Base-by-base conservation (phyloP, 2,797 vertebrate species). In the Sebastes trivittatus region DNA sequence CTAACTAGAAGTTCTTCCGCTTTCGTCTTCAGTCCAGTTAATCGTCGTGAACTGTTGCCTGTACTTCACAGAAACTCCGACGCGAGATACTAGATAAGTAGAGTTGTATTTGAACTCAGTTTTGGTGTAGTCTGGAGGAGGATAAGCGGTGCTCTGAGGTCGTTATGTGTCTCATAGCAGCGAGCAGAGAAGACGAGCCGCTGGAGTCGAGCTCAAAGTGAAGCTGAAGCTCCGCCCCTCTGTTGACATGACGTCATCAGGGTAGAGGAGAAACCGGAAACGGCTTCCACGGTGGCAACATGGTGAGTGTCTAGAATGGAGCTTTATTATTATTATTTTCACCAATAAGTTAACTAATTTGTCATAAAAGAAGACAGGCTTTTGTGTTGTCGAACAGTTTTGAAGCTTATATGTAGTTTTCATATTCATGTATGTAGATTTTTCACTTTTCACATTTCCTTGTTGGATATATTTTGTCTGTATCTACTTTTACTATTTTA, bases 1-100 rank as follows among this genome's bases (percentile, higher is more conserved):
- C 85, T 73, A 72, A 76, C 71, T 2, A 23, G 76, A 89, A 84
- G 54, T 88, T 91, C 91, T 93, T 93, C 93, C 91, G 90, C 94
- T 89, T 92, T 90, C 90, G 93, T 92, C 79, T 73, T 30, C 29
- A 76, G 64, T 75, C 49, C 72, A 23, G 77, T 65, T 13, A 49
- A 5, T 11, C 25, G 66, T 6, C 16, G 23, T 49, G 49, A 82
- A 71, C 75, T 54, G 23, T 58, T 69, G 23, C 25, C 55, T 20
- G 18, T 29, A 11, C 18, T 64, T 70, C 20, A 34, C 60, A 0
- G 54, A 13, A 7, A 23, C 18, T 54, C 20, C 14, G 0, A 23
- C 14, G 7, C 11, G 2, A 58, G 4, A 25, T 11, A 20, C 6
- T 1, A 5, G 67, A n/a, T 0, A 0, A 1, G 2, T 9, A 46